Conservation (phyloP, 1,140 invertebrate genomes). For the Drosophila cardini region DNA sequence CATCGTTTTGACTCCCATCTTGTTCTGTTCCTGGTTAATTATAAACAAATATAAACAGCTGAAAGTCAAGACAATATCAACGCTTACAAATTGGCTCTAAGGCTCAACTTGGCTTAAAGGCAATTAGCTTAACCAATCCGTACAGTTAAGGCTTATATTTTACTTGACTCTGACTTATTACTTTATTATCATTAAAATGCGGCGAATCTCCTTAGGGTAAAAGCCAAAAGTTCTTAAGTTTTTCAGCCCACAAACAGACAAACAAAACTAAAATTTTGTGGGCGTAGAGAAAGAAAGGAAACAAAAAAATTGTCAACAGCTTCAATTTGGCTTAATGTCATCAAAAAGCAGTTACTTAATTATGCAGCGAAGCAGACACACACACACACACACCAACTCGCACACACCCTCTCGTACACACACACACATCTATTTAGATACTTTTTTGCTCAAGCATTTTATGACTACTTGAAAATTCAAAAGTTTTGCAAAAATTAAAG, state of each 20-base stretch:
- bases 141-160: constrained; percentile 18
- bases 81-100: constrained; percentile 31
- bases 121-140: constrained; percentile 37
- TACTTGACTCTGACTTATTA: constrained; percentile 10
- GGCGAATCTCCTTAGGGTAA: neutral
- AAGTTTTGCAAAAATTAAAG: constrained; percentile 75
- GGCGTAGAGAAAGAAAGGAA: neutral
- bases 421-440: constrained; percentile 13
- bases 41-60: constrained; percentile 52
- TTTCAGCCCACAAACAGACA: constrained; percentile 58
- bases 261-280: constrained; percentile 68
- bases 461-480: constrained; percentile 66
- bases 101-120: constrained; percentile 37
- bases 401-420: constrained; percentile 31
- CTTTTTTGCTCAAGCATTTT: constrained; percentile 51
- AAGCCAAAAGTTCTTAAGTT: constrained; percentile 55
- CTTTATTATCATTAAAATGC: constrained; percentile 17
- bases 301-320: constrained; percentile 34
- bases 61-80: constrained; percentile 29
- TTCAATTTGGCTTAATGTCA: constrained; percentile 75
- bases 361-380: constrained; percentile 57
- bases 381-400: constrained; percentile 22
- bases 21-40: constrained; percentile 38
- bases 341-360: constrained; percentile 62
- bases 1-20: neutral